Conservation (phyloP, 1,140 invertebrate genomes). For the Heliothis virescens region DNA sequence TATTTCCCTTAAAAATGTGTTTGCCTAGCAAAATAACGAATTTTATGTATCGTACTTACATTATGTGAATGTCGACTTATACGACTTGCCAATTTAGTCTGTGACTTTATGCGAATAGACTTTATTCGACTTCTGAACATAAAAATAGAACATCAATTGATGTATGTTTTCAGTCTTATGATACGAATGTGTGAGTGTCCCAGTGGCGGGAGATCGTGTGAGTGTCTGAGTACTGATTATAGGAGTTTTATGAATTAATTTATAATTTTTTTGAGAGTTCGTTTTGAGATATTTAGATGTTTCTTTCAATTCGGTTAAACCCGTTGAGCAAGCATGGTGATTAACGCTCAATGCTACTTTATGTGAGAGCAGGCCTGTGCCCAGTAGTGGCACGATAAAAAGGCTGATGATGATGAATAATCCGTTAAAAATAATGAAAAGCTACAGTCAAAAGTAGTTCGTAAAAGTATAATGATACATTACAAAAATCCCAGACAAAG, state of each 20-base stretch:
- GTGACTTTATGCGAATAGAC: constrained; percentile 8
- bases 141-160: too few species aligned
- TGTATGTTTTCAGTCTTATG: neutral
- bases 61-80: constrained; percentile 15
- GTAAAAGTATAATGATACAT: too few species aligned
- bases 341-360: too few species aligned
- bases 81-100: constrained; percentile 13
- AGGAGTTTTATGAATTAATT: constrained; percentile 37
- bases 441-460: too few species aligned
- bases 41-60: neutral
- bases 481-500: too few species aligned
- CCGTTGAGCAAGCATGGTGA: too few species aligned
- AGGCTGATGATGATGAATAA: too few species aligned
- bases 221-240: neutral
- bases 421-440: too few species aligned
- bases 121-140: neutral
- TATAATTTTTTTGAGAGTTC: constrained; percentile 16
- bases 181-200: constrained; percentile 2
- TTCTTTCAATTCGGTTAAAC: too few species aligned
- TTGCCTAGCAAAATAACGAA: neutral
- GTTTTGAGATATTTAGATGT: constrained; percentile 19
- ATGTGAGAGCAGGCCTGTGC: too few species aligned
- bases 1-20: too few species aligned
- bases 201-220: constrained; percentile 18
- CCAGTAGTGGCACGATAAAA: too few species aligned